A percentile compares a stretch with the other conserved stretches of the same genome.
Conservation (phyloP, 2,888 invertebrate genomes). For the Lydus trimaculatus region DNA sequence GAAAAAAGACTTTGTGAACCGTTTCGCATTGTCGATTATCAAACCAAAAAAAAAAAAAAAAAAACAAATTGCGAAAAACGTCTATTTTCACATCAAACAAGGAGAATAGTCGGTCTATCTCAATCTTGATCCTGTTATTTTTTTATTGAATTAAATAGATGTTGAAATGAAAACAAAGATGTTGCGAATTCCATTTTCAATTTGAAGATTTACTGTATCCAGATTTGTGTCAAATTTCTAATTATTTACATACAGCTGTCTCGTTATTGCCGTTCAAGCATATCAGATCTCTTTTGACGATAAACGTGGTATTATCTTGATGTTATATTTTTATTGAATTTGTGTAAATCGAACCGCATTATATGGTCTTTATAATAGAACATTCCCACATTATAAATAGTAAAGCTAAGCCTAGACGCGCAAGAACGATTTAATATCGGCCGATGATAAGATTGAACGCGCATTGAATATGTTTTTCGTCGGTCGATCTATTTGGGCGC, state of each 20-base stretch:
- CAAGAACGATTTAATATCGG: too few species aligned
- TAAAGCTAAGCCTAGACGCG: too few species aligned
- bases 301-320: neutral
- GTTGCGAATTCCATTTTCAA: neutral
- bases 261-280: neutral
- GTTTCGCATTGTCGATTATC: slow-evolving; percentile 11
- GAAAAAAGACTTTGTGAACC: slow-evolving; percentile 18
- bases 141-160: too few species aligned
- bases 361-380: neutral
- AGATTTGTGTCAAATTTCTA: neutral
- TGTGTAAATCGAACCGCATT: neutral
- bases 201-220: neutral
- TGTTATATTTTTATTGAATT: neutral
- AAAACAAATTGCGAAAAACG: neutral
- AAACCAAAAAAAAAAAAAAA: too few species aligned
- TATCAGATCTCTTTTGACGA: neutral
- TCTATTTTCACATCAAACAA: too few species aligned
- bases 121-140: too few species aligned
- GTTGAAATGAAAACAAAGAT: too few species aligned
- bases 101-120: too few species aligned
- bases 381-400: too few species aligned
- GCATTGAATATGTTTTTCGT: too few species aligned
- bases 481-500: too few species aligned
- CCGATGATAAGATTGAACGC: too few species aligned
- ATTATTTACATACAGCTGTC: neutral